These are phyloP conservation scores for Enteromius radiatus DNA, from an alignment of 2,797 vertebrate species.

Conservation along the genomic window DNA sequence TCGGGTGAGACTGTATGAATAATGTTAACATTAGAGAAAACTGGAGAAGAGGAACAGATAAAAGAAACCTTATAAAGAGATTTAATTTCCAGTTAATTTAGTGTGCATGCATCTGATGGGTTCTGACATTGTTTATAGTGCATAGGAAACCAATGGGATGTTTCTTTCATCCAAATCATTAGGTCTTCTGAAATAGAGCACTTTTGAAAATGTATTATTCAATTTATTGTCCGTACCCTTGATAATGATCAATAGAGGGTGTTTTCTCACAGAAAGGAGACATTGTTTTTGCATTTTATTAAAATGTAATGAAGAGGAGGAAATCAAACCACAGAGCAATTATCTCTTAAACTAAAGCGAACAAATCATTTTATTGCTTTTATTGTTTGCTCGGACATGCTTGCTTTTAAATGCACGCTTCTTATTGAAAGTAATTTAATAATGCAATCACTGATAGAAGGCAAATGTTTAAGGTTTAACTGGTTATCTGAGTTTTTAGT, in stretches of 20 bases:
- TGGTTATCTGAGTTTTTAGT: constrained; percentile 23
- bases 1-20: constrained; percentile 42
- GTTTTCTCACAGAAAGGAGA: constrained; percentile 53
- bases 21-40: constrained; percentile 46
- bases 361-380: constrained; percentile 52
- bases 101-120: constrained; percentile 38
- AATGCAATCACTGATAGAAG: constrained; percentile 29
- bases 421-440: constrained; percentile 45
- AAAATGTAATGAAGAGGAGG: constrained; percentile 55
- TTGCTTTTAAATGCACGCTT: constrained; percentile 38
- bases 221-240: constrained; percentile 59
- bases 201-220: constrained; percentile 61
- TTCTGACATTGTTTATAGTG: constrained; percentile 51
- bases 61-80: neutral
- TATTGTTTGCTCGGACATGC: constrained; percentile 51
- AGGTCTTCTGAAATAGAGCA: constrained; percentile 55
- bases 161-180: constrained; percentile 56
- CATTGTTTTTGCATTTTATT: constrained; percentile 59
- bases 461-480: constrained; percentile 49
- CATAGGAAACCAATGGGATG: constrained; percentile 52
- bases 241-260: constrained; percentile 62
- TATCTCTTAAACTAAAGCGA: constrained; percentile 49
- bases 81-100: constrained; percentile 34
- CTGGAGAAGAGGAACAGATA: constrained; percentile 18
- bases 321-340: constrained; percentile 56